Base-by-base conservation (phyloP, 1,140 invertebrate species). In the Zaprionus lachaisei region DNA sequence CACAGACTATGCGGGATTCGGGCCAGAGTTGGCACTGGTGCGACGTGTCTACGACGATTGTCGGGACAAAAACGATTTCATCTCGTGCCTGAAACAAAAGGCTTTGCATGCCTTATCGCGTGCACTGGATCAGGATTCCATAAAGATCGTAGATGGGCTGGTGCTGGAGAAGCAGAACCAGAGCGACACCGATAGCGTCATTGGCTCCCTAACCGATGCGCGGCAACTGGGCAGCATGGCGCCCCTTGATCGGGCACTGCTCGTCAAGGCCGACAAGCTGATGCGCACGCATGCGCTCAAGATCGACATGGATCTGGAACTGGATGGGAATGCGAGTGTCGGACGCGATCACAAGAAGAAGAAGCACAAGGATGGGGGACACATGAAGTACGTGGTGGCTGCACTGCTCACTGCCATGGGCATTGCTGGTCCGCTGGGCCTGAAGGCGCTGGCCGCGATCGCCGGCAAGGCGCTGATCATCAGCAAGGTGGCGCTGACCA, bases 381-480 rank as follows among this genome's bases (percentile, higher is more conserved):
- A 91, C 83, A 79, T 93, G 14, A 94, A 94, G 44, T 95, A 95
- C 81, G 83, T 95, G 60, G 91, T 95, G 79, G 94, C 95, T 68
- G 95, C 94, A 71, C 93, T 95, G 62, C 93, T 95, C 70, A 95
- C 95, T 31, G 95, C 95, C 71, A 94, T 95, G 87, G 95, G 95
- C 72, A 94, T 96, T 74, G 95, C 95, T 31, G 94, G 93, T 20
- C 94, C 94, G 0, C 58, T 94, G 63, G 93, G 94, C 5, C 91
- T 95, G 67, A 95, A 95, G 93, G 94, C 94, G 6, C 90, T 96
- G 69, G 95, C 95, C 41, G 93, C 95, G 5, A 95, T 96, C 64
- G 95, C 95, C 17, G 95, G 95, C 22, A 95, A 96, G 92, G 95
- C 95, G 2, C 91, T 96, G 26, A 94, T 96, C 58, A 95, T 95